phyloP scores from a whole-genome alignment of 2,888 invertebrate genomes.

The Spisula subtruncata region DNA sequence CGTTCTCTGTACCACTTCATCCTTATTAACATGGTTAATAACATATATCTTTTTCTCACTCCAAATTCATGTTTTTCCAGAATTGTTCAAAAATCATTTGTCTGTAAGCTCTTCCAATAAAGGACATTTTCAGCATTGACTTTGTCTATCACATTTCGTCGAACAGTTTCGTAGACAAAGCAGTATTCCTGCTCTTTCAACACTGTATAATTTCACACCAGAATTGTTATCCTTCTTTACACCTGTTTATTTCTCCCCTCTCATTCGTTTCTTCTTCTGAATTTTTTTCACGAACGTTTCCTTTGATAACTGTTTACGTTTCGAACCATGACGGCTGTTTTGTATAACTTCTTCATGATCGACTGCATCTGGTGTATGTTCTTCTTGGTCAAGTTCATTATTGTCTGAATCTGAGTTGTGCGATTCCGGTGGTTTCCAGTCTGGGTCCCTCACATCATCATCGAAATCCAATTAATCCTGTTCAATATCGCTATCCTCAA shows the following conservation, averaged over 20 bases:
- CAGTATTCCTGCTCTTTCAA: not conserved
- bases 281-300: constrained; percentile 26
- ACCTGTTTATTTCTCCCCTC: constrained; percentile 42
- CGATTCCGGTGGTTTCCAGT: constrained; percentile 40
- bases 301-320: constrained; percentile 14
- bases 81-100: not conserved
- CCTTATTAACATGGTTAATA: not conserved
- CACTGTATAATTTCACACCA: constrained; percentile 26
- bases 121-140: not conserved
- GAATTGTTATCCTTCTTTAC: constrained; percentile 43
- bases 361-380: not conserved
- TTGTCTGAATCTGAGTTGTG: constrained; percentile 42
- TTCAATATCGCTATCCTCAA: not conserved
- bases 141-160: constrained; percentile 28
- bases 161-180: constrained; percentile 14
- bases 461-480: constrained; percentile 31
- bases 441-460: constrained; percentile 46
- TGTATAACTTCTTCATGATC: constrained; percentile 44
- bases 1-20: not conserved
- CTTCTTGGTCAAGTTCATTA: not conserved
- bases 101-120: not conserved
- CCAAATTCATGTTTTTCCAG: constrained; percentile 30
- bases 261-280: constrained; percentile 46
- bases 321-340: not conserved
- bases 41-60: not conserved